Conservation (phyloP, 2,797 vertebrate species). For the Sphenodon punctatus region DNA sequence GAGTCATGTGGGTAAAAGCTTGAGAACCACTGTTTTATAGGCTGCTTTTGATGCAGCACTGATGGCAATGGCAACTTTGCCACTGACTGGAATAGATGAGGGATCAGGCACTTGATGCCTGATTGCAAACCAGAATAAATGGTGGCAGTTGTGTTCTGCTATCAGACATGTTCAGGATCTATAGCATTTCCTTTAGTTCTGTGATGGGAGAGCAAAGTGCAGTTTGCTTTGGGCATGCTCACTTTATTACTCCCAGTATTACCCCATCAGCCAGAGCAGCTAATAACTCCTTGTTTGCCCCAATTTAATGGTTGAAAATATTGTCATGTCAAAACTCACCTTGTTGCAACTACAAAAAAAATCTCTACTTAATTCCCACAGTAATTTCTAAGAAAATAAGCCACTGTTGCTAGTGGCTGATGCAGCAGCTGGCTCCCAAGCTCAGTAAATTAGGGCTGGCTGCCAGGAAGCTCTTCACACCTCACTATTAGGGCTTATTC, state of each 20-base stretch:
- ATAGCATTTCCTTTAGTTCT: neutral
- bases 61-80: no score
- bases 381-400: neutral
- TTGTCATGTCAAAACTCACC: neutral
- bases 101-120: no score
- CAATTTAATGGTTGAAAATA: neutral
- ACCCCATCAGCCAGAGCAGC: neutral
- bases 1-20: no score
- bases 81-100: no score
- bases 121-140: no score
- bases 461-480: conserved; percentile 7
- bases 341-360: neutral
- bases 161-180: neutral
- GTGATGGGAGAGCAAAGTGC: neutral
- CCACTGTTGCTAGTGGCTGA: neutral
- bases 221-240: neutral
- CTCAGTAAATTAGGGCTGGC: conserved; percentile 3
- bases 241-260: neutral
- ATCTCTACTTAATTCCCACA: neutral
- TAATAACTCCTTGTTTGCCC: neutral
- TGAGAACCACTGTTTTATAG: no score
- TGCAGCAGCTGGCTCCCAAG: neutral
- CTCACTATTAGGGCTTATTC: conserved; percentile 1
- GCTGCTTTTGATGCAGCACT: no score
- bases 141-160: neutral